phyloP scores from a whole-genome alignment of 2,113 vertebrate species.

The Oryzias javanicus region DNA sequence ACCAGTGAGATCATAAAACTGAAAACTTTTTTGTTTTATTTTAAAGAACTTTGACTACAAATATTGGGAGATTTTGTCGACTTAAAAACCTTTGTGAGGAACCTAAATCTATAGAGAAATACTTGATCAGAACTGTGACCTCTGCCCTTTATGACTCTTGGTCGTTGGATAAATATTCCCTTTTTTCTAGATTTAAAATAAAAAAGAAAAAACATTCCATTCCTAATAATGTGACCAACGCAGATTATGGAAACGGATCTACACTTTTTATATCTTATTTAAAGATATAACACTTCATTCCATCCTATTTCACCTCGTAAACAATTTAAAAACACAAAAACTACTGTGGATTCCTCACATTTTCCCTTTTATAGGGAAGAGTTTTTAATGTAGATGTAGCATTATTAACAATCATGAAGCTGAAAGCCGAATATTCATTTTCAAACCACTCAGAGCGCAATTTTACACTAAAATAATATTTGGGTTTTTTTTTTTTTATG shows the following conservation, averaged over 20 bases:
- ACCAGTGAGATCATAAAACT: conserved; percentile 3
- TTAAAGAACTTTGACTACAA: conserved; percentile 1
- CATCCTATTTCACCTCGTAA: not conserved
- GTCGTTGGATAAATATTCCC: not conserved
- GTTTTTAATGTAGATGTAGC: conserved; percentile 34
- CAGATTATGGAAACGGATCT: conserved; percentile 1
- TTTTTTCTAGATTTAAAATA: not conserved
- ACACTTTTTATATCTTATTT: not conserved
- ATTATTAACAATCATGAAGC: not conserved
- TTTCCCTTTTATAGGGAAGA: not conserved
- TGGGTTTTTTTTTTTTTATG: conserved; percentile 15
- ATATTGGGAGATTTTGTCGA: conserved; percentile 2
- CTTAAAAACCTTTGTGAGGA: conserved; percentile 13
- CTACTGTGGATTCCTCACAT: not conserved
- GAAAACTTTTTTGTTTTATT: not conserved
- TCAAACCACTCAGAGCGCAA: not conserved
- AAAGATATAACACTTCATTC: not conserved
- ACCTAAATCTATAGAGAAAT: not conserved
- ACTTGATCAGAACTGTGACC: not conserved
- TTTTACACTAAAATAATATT: not conserved
- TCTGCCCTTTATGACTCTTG: not conserved
- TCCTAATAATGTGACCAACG: not conserved
- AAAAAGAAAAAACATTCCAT: not conserved
- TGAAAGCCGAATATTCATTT: not conserved
- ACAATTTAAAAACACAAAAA: too few species aligned